phyloP scores from a whole-genome alignment of 2,113 vertebrate species.

The Carassius carassius region DNA sequence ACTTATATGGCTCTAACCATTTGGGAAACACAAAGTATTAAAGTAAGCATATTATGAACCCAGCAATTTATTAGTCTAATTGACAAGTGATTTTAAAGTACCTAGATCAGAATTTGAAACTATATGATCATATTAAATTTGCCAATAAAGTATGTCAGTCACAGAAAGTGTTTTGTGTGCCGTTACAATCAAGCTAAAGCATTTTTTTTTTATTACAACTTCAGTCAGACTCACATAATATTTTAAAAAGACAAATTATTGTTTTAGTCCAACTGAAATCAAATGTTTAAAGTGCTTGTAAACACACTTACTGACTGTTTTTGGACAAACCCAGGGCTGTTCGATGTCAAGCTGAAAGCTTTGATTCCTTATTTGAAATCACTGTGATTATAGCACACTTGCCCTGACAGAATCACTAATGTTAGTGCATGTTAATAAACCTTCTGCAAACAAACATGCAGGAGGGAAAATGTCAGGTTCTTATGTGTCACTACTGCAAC shows the following conservation, averaged over 20 bases:
- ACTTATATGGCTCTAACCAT: not conserved
- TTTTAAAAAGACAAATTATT: constrained; percentile 9
- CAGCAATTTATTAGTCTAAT: not conserved
- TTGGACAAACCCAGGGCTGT: constrained; percentile 28
- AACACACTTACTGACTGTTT: constrained; percentile 32
- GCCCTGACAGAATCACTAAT: constrained; percentile 38
- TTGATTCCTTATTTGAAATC: constrained; percentile 46
- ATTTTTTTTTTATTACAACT: not conserved
- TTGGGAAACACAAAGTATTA: not conserved
- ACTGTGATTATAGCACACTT: constrained; percentile 30
- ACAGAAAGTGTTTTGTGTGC: not conserved
- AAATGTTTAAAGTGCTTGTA: constrained; percentile 12
- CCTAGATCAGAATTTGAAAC: constrained; percentile 28
- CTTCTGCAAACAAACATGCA: not conserved
- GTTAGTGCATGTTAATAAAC: not conserved
- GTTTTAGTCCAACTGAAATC: not conserved
- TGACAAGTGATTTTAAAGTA: constrained; percentile 11
- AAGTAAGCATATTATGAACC: not conserved
- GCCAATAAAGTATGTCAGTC: constrained; percentile 37
- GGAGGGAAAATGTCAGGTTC: not conserved
- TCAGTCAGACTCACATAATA: not conserved
- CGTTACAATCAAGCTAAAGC: not conserved
- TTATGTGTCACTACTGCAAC: not conserved
- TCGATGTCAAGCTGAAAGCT: constrained; percentile 28
- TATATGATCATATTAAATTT: constrained; percentile 10